Evolutionary conservation across 1,140 invertebrate genomes (phyloP), one percentile per base, ranked within the genome.

Genomic region (Eueides isabella): DNA sequence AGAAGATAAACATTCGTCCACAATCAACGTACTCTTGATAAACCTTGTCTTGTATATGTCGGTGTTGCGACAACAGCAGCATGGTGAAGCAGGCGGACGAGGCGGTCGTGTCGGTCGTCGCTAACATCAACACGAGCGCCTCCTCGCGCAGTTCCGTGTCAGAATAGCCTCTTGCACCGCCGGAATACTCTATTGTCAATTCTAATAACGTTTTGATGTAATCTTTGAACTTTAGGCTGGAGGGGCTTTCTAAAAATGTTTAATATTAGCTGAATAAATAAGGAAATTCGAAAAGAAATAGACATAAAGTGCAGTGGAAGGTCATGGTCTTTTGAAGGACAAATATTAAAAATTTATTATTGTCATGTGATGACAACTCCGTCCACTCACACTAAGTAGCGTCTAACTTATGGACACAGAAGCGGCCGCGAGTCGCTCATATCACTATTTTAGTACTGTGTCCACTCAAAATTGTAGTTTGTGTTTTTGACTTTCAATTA

Each of bases 51-150:
- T 84, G 81, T 2, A 81, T 48, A 9, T 75, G 66, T 11, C 29
- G 73, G 16, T 85, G 67, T 5, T 67, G 68, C 0, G 80, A 61
- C 19, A 85, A 66, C 73, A 85, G 79, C 6, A 79, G 12, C 11
- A 72, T n/a, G 2, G 72, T 48, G 55, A 80, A 85, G 9, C 75
- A 61, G 12, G 65, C 19, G 3, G 78, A 70, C 0, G 77, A 69
- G 1, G 82, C 84, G 0, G 81, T 78, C 0, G 84, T 84, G 69
- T 83, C 82, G 11, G 78, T 80, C 23, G 78, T 80, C 4, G 84
- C 84, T n/a, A 81, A n/a, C 14, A 78, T 65, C 1, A 85, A 29
- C n/a, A 80, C 75, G 7, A 82, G 33, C 2, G 63, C 28, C 67
- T 86, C 82, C 14, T 84, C 84, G 1, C 72, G 74, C 23, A 84